A percentile compares a stretch with the other conserved stretches of the same genome.
These are phyloP conservation scores for Solenopsis invicta DNA, from an alignment of 1,140 invertebrate species.

Conservation along the genomic window DNA sequence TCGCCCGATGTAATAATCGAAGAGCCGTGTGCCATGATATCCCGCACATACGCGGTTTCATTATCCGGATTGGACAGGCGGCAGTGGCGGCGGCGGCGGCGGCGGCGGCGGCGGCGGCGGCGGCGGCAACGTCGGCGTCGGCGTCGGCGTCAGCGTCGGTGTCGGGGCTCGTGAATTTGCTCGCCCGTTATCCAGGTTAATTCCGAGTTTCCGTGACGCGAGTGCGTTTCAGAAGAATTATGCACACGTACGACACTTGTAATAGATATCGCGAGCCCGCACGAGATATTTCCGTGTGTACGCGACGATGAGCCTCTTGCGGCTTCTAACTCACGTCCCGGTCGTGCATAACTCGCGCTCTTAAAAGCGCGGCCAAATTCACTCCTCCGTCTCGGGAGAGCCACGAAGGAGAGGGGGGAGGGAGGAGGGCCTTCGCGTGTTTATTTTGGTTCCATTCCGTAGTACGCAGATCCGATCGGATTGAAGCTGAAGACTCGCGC, in stretches of 20 bases:
- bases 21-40: conserved; percentile 49
- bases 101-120: background rate
- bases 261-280: conserved; percentile 12
- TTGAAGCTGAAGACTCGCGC: background rate
- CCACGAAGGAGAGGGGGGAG: no score
- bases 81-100: no score
- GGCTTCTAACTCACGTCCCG: background rate
- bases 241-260: conserved; percentile 42
- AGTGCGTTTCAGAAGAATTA: conserved; percentile 57
- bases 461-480: background rate
- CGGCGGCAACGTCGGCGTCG: background rate
- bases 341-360: background rate
- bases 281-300: background rate
- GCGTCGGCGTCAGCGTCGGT: background rate
- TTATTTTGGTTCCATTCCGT: conserved; percentile 14
- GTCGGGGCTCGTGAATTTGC: conserved; percentile 34
- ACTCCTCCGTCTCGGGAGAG: background rate
- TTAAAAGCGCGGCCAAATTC: background rate
- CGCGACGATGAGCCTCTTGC: background rate
- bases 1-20: conserved; percentile 62
- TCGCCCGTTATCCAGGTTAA: conserved; percentile 50
- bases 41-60: conserved; percentile 56
- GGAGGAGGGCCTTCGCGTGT: no score
- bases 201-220: conserved; percentile 59
- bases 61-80: conserved; percentile 59